Evolutionary conservation across 2,113 vertebrate species (phyloP), one percentile per base, ranked within the genome.

Genomic region (Pycnonotus jocosus): DNA sequence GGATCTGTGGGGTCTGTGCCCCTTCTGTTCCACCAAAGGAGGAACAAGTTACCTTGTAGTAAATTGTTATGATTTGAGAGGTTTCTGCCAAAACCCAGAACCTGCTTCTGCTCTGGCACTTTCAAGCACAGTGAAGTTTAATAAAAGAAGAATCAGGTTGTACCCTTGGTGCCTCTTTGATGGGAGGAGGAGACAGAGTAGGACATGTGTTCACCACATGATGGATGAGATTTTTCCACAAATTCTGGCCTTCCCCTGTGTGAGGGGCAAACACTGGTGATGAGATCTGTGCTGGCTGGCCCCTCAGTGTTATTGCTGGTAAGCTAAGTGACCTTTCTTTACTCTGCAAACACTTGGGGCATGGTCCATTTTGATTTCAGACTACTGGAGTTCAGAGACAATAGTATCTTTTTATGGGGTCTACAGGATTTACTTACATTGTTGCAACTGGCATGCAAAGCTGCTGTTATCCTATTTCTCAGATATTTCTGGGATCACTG

Each of bases 401-500:
- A 33, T 44, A 53, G 10, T 20, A 19, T n/a, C 19, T 48, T 51
- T 51, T 86, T 60, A 37, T 25, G 15, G 51, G 25, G 50, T 71
- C 47, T 1, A 0, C 40, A 47, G 56, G 73, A 64, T 87, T 94
- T 54, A 64, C 37, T 76, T 17, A 18, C 5, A 4, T 11, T 74
- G 47, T 64, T 90, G 66, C 65, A 87, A 76, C 87, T 95, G 92
- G 81, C 87, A 88, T 85, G 53, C 37, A 76, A 76, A 82, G 45
- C 73, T 92, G 58, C 84, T 66, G 42, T 82, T 91, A 37, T 24
- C 57, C 84, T 79, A 3, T 50, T 92, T 86, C 71, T 78, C 56
- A 68, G 64, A 14, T 78, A 30, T 78, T 81, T 74, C 76, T 93
- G 80, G 35, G 60, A 44, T 92, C 37, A 4, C 76, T 48, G 40